Evolutionary conservation across 1,140 invertebrate species (phyloP), one percentile per base, ranked within the genome.

Genomic region (Drosophila tristis): DNA sequence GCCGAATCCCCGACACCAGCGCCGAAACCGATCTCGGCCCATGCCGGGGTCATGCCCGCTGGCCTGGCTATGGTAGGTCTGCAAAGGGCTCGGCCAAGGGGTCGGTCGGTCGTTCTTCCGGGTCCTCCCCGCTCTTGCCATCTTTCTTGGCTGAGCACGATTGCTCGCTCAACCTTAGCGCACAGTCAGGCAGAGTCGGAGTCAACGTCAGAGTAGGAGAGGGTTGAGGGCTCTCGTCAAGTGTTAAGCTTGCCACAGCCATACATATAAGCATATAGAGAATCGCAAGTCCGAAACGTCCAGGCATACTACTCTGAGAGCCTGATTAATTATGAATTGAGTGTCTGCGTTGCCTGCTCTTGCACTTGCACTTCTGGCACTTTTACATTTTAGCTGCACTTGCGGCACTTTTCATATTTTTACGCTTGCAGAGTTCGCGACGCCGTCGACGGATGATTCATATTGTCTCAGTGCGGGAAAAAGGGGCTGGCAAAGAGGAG

Each of bases 261-360:
- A 35, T 31, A 48, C 35, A 49, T 48, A 44, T 39, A 26, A 35
- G 65, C 15, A 70, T 11, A 13, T 39, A 39, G 35, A 13, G 35
- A 39, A 39, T 4, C 35, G 5, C 20, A 20, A 20, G 31, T 31
- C 8, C 0, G 9, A 31, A 31, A 31, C 29, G 31, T 35, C 4
- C 31, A 35, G 31, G 9, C 31, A 35, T 20, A 20, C 20, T 13
- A 13, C 35, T 13, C 35, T 5, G 35, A 70, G 64, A 78, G 74
- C 62, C 78, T 81, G 82, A 86, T 86, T 86, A 87, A 87, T 86
- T 86, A 86, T 86, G 82, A 86, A 81, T 74, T 84, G 71, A 78
- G 78, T 78, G 79, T 81, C 68, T 77, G 67, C 48, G 57, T 45
- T 71, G 55, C 51, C 61, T 78, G 71, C 62, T 74, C 79, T 67